A percentile compares a stretch with the other conserved stretches of the same genome.
Evolutionary conservation across 2,888 invertebrate genomes (phyloP).

Genomic region (Ferdinandea cuprea): DNA sequence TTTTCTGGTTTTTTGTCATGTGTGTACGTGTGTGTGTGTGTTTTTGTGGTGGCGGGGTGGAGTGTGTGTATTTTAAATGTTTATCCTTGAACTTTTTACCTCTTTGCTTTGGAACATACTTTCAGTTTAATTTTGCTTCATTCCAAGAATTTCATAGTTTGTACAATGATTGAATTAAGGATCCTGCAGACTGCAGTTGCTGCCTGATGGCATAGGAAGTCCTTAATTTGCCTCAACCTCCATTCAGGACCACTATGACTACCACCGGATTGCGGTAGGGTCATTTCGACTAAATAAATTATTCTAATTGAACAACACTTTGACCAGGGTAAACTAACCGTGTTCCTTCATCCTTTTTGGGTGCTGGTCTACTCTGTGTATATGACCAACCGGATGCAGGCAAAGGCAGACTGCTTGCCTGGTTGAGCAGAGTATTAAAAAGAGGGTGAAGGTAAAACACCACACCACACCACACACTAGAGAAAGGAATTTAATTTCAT

Average conservation of each 20-base stretch:
- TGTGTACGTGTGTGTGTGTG: neutral
- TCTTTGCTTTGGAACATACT: conserved; percentile 1
- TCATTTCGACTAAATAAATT: conserved; percentile 70
- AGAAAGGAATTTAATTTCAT: conserved; percentile 63
- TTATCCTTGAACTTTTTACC: conserved; percentile 67
- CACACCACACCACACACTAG: neutral
- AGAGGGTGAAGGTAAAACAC: conserved; percentile 33
- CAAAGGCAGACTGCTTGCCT: conserved; percentile 40
- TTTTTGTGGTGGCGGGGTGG: too few relatives aligned
- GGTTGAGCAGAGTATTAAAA: conserved; percentile 41
- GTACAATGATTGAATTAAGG: conserved; percentile 55
- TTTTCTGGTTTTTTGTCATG: neutral
- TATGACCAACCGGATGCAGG: conserved; percentile 11
- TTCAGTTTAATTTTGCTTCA: conserved; percentile 33
- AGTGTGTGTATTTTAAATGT: neutral
- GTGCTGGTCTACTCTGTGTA: conserved; percentile 20
- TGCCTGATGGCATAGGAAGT: conserved; percentile 40
- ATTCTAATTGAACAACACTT: conserved; percentile 74
- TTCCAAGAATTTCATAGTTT: conserved; percentile 30
- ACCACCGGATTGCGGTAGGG: conserved; percentile 60
- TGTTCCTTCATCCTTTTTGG: conserved; percentile 32
- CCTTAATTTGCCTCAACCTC: conserved; percentile 56
- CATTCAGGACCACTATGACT: conserved; percentile 13
- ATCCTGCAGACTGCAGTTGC: conserved; percentile 33
- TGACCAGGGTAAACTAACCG: conserved; percentile 70